Conservation (phyloP, 2,113 vertebrate species). For the Cheirogaleus medius region DNA sequence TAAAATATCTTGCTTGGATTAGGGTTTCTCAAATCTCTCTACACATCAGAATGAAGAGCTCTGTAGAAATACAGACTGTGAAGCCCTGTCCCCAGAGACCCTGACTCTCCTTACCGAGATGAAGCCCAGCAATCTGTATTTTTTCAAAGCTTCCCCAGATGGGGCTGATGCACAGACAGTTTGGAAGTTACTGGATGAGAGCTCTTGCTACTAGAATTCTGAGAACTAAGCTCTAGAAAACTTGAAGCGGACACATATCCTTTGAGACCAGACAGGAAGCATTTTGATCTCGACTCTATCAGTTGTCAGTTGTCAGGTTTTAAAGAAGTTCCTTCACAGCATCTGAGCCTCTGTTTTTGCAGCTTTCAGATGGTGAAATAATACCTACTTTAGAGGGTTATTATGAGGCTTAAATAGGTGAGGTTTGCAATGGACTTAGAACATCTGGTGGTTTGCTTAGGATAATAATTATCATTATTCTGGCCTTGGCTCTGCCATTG, state of each 20-base stretch:
- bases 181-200: not conserved
- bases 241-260: not conserved
- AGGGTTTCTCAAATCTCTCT: not conserved
- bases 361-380: not conserved
- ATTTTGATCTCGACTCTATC: not conserved
- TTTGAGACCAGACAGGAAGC: not conserved
- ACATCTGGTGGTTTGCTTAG: not conserved
- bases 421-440: not conserved
- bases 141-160: not conserved
- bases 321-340: not conserved
- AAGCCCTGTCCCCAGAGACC: not conserved
- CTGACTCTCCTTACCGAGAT: not conserved
- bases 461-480: not conserved
- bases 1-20: not conserved
- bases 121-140: not conserved
- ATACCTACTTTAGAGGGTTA: not conserved
- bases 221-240: not conserved
- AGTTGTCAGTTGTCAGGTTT: not conserved
- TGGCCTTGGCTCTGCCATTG: not conserved
- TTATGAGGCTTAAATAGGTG: not conserved
- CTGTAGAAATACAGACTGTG: not conserved
- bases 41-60: not conserved
- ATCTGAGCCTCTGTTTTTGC: not conserved
- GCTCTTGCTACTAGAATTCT: not conserved
- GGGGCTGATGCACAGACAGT: not conserved